Base-by-base conservation (phyloP, 2,797 vertebrate species). In the Premnoplex brunnescens region DNA sequence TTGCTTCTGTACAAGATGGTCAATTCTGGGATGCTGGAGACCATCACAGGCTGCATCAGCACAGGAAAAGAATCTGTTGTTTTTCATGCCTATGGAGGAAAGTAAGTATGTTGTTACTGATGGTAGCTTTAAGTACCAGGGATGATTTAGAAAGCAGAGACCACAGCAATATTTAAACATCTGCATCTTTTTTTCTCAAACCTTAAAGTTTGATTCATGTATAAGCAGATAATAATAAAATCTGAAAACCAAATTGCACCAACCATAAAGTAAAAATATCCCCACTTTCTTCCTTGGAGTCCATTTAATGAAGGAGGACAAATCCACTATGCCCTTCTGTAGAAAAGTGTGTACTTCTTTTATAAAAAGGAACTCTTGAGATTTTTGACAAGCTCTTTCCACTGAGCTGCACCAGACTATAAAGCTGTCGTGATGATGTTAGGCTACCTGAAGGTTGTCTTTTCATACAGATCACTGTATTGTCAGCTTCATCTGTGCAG, bases 1-100 rank as follows among this genome's bases (percentile, higher is more conserved):
- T 98, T 99, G 94, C 98, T 99, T 59, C 98, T 99, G 98, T 99
- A 99, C 82, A 99, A 99, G 94, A 99, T 99, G 99, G 98, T 99
- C 95, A 99, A 98, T 91, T 96, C 98, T 84, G 99, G 99, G 55
- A 95, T 99, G 81, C 91, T 99, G 97, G 99, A 99, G 76, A 99
- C 98, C 54, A 98, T 99, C 89, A 99, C 99, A 90, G 99, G 99
- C 96, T 99, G 99, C 97, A 98, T 99, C 98, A 99, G 99, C 97
- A 99, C 99, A 32, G 99, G 99, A 78, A 99, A 99, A 75, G 99
- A 99, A 96, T 99, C 99, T 1, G 99, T 99, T 74, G 99, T 99
- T 62, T 99, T 99, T 97, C 99, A 99, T 93, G 99, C 99, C 4
- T 96, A 98, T 84, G 99, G 99, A 93, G 99, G 99, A 81, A 99